Evolutionary conservation across 2,113 vertebrate species (phyloP), one percentile per base, ranked within the genome.

Genomic region (Oncorhynchus kisutch): DNA sequence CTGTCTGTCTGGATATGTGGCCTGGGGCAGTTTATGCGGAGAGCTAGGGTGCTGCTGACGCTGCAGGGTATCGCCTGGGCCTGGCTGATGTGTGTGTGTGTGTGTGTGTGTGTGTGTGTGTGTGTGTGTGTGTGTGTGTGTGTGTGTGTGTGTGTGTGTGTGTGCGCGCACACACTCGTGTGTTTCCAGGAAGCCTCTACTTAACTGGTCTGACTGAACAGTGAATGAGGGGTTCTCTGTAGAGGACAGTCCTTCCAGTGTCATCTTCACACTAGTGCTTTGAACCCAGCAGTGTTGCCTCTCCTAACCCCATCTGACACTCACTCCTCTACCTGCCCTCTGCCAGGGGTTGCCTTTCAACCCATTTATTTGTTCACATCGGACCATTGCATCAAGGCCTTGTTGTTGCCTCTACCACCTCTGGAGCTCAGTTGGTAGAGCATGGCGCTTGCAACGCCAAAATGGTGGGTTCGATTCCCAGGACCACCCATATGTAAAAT

Each of bases 281-380:
- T 54, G 51, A 54, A 54, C 51, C 14, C 51, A 54, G 4, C 14
- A 18, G 14, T 5, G 51, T 54, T 54, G 39, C 9, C 49, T 81
- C 70, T 66, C 66, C 62, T 57, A 66, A 64, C 31, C 72, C 45
- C 48, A 13, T 9, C 7, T 24, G 34, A 14, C 12, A 1, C 48
- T n/a, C 12, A n/a, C 51, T 34, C 65, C 71, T 54, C 49, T 73
- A 59, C 29, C 79, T 81, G 73, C 81, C 82, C 86, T 76, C 70
- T 79, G 74, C 74, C 75, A 85, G 76, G 68, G 80, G 80, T 75
- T 85, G 82, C 72, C 81, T 85, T 81, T 85, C 72, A 86, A 73
- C 85, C 79, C 71, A 71, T 85, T 81, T 80, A 82, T 89, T 87
- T 84, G 77, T 81, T 86, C 64, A 78, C 81, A 82, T 86, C 74